Evolutionary conservation across 2,113 vertebrate genomes (phyloP), one percentile per base, ranked within the genome.

Genomic region (Mixornis gularis): DNA sequence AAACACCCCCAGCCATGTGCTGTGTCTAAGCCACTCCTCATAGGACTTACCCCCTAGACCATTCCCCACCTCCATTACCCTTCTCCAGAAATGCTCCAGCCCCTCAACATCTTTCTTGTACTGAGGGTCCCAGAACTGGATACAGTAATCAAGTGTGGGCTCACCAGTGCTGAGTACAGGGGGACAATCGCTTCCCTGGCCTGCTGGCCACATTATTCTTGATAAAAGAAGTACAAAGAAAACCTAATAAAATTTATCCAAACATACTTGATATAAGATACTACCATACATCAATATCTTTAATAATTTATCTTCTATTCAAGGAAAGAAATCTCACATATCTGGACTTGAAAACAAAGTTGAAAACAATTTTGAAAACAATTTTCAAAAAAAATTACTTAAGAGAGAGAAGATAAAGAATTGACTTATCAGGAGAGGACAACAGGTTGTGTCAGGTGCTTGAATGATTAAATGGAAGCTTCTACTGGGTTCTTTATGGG

Each of bases 71-170:
- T 72, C n/a, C 12, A 5, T 0, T n/a, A 27, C 4, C 18, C 59
- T 64, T 43, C 32, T 58, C 59, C 12, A 16, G 51, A 51, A 13
- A 17, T 20, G 6, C 25, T 36, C 18, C 59, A 51, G 66, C 22
- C 7, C 66, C 36, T 72, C 43, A 51, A 1, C 12, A 6, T 18
- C 34, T 19, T 27, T 29, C 22, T 38, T 38, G 12, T 38, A 12
- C 22, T 29, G 27, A 65, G 29, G 43, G 4, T 43, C 59, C 27
- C 76, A 51, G 43, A 72, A 38, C 10, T 17, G 36, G 9, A 36
- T 6, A 12, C 51, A 38, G 26, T 6, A 58, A 4, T 41, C 1
- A 1, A 12, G 14, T 43, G 15, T 36, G 27, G 4, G 22, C 32
- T 51, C 51, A 49, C 30, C 34, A 10, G 26, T 49, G 30, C 6